These are phyloP conservation scores for Drosophila paulistorum DNA, from an alignment of 1,140 invertebrate genomes.

Conservation along the genomic window DNA sequence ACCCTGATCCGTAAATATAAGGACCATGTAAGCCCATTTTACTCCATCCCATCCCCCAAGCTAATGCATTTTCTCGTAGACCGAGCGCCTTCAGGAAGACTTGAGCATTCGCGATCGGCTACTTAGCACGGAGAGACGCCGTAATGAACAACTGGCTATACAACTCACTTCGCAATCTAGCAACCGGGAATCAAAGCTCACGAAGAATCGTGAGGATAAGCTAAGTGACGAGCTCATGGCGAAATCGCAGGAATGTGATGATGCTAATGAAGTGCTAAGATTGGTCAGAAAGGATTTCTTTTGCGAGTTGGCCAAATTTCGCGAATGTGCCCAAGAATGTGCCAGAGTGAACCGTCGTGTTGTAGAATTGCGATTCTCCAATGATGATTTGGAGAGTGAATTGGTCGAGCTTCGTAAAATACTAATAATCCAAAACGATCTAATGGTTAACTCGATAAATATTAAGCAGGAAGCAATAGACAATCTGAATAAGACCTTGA, in stretches of 20 bases:
- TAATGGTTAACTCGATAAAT: not conserved
- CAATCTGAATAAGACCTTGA: not conserved
- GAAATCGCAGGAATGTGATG: conserved; percentile 34
- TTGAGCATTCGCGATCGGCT: conserved; percentile 10
- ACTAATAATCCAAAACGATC: conserved; percentile 27
- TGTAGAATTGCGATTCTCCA: no score
- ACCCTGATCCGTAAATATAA: conserved; percentile 24
- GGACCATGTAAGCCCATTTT: conserved; percentile 17
- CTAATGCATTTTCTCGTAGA: not conserved
- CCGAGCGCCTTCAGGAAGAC: conserved; percentile 12
- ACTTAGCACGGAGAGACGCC: conserved; percentile 22
- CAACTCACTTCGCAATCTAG: conserved; percentile 1
- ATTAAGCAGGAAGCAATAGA: conserved; percentile 30
- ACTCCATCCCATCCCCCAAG: no score
- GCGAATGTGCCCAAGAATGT: no score
- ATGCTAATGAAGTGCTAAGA: conserved; percentile 23
- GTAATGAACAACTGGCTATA: conserved; percentile 9
- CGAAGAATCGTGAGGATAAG: not conserved
- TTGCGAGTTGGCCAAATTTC: conserved; percentile 32
- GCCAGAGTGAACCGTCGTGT: no score
- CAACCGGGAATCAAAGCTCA: not conserved
- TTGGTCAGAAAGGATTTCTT: conserved; percentile 28
- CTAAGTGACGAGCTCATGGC: not conserved
- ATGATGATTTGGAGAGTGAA: no score
- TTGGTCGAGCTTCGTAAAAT: conserved; percentile 24